Conservation (phyloP, 2,113 vertebrate species). For the Pavo muticus region DNA sequence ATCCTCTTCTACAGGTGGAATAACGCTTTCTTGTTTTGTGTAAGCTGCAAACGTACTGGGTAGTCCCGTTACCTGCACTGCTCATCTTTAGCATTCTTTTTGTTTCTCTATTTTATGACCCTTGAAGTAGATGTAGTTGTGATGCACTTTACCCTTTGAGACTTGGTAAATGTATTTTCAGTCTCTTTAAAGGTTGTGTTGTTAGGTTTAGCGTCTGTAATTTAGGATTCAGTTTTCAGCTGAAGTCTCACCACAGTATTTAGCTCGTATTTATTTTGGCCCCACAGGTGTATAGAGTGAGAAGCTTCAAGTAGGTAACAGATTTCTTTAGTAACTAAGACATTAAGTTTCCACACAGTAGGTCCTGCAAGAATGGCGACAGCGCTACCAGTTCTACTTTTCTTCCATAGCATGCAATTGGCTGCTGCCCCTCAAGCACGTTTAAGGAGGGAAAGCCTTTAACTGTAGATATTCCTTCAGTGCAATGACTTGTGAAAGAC, state of each 20-base stretch:
- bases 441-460: slow-evolving; percentile 40
- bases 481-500: slow-evolving; percentile 62
- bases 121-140: slow-evolving; percentile 71
- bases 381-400: slow-evolving; percentile 28
- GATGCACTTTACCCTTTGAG: slow-evolving; percentile 83
- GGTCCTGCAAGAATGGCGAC: slow-evolving; percentile 70
- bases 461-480: slow-evolving; percentile 43
- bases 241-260: slow-evolving; percentile 73
- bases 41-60: slow-evolving; percentile 34
- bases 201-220: slow-evolving; percentile 63
- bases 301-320: slow-evolving; percentile 37
- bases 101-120: slow-evolving; percentile 52
- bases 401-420: slow-evolving; percentile 1
- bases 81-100: slow-evolving; percentile 46
- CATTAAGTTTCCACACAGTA: slow-evolving; percentile 64
- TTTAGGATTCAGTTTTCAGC: slow-evolving; percentile 58
- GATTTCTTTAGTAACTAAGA: slow-evolving; percentile 45
- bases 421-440: not conserved
- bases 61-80: not conserved
- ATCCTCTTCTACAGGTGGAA: not conserved
- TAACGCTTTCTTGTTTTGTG: slow-evolving; percentile 26
- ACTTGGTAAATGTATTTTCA: slow-evolving; percentile 77
- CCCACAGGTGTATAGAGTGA: slow-evolving; percentile 36
- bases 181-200: slow-evolving; percentile 66
- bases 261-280: slow-evolving; percentile 69